Percentiles rank a stretch among this genome's conserved stretches.
phyloP scores from a whole-genome alignment of 2,113 vertebrate genomes.

The Nyctibius bracteatus region DNA sequence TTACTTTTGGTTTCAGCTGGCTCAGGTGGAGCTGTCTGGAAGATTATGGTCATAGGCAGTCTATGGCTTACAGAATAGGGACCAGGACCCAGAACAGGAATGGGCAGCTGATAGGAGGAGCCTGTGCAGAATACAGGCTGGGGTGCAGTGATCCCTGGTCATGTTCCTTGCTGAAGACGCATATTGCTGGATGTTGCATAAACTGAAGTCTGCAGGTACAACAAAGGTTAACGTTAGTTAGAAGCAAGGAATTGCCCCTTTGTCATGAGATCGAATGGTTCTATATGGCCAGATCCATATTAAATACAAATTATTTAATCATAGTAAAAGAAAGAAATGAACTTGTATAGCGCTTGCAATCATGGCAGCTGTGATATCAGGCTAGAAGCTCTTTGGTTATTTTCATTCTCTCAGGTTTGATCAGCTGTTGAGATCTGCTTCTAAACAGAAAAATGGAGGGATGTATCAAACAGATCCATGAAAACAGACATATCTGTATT shows the following conservation, averaged over 20 bases:
- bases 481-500: neutral
- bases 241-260: neutral
- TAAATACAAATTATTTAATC: neutral
- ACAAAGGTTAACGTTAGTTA: neutral
- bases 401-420: neutral
- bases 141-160: fast-evolving
- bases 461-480: neutral
- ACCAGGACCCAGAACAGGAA: neutral
- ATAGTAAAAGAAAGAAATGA: neutral
- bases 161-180: neutral
- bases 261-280: neutral
- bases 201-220: neutral
- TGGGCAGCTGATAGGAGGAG: neutral
- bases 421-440: neutral
- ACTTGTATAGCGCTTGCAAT: neutral
- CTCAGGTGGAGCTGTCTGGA: neutral
- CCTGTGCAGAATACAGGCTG: neutral
- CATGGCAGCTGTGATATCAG: neutral
- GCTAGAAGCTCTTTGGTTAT: neutral
- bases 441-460: neutral
- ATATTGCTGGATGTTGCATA: neutral
- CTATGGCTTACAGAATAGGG: neutral
- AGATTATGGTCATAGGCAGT: neutral
- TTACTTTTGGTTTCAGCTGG: neutral
- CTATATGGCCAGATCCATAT: neutral